Evolutionary conservation across 2,888 invertebrate species (phyloP), one percentile per base, ranked within the genome.

Genomic region (Cremastobaeus sp.): DNA sequence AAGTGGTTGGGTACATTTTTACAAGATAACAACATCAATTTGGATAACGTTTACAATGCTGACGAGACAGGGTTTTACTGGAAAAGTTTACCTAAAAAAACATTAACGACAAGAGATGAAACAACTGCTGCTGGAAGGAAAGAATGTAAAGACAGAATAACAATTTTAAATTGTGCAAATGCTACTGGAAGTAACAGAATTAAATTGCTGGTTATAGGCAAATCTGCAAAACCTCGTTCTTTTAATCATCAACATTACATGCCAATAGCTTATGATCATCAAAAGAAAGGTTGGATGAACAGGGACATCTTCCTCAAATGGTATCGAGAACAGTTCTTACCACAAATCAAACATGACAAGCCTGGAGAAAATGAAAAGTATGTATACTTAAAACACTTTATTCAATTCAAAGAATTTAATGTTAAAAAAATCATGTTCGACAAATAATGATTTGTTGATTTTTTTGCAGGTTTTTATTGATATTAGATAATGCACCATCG

Each of bases 271-370:
- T 35, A 35, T 35, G 35, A 35, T 14, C 14, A 12, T 14, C 39
- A 39, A 18, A 43, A 21, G 11, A 43, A 11, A 12, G 43, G 21
- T 6, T 43, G 43, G 21, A 43, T 43, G 43, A 6, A n/a, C 12
- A 2, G 9, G 12, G 21, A 21, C 4, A 2, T 43, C 6, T 21
- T 43, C 6, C 2, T 3, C 0, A 21, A 11, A 21, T 43, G 21
- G 21, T 43, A 21, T 11, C 0, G 2, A 12, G 9, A 43, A 8
- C 1, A 12, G 6, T 43, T 43, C 9, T 3, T 43, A 15, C 39
- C 20, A n/a, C 0, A 2, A 9, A 11, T 41, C 20, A 41, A 41
- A 20, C 8, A 17, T n/a, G 4, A 9, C 2, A 17, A 41, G 2
- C 18, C 39, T 20, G 39, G n/a, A 6, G 4, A 4, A 41, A 41